Base-by-base conservation (phyloP, 2,888 invertebrate genomes). In the Bombylius discolor region DNA sequence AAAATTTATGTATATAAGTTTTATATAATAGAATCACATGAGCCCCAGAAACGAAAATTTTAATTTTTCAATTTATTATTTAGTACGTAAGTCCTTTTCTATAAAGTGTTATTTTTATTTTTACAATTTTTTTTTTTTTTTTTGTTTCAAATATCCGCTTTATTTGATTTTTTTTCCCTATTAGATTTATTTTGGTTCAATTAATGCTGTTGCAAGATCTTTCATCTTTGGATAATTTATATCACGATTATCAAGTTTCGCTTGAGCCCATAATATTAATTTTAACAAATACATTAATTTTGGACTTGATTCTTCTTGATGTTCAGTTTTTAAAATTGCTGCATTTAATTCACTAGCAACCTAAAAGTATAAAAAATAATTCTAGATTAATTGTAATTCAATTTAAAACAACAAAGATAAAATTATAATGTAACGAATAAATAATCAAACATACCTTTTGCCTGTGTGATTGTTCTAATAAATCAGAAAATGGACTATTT, bases 291-390 rank as follows among this genome's bases (percentile, higher is more conserved):
- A 92, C 68, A 93, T 92, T 56, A 98, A 79, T 70, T 94, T 89
- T 4, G 96, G 94, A 57, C 90, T 89, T 3, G 91, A 92, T 51
- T 88, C 85, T 69, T 93, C 91, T 69, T 88, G 85, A 67, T 93
- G 89, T 71, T 97, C 95, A 77, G 89, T 88, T 70, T 93, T 90
- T 55, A 98, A 77, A 64, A 98, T 95, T n/a, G 97, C 96, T 51
- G 96, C 92, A 75, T 98, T 98, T 23, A 98, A 79, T 77, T 97
- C 96, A 77, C 95, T 95, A 32, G 97, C 97, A 68, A 97, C 89
- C 89, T 89, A 69, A 47, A 66, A 69, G 62, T 32, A 49, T 2
- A 49, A 45, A 39, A 46, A 52, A 52, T 36, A 5, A 31, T 49
- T 49, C 50, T 23, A 49, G 23, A 23, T 23, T 23, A 23, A 23